Base-by-base conservation (phyloP, 2,888 invertebrate species). In the Drosophila emarginata region DNA sequence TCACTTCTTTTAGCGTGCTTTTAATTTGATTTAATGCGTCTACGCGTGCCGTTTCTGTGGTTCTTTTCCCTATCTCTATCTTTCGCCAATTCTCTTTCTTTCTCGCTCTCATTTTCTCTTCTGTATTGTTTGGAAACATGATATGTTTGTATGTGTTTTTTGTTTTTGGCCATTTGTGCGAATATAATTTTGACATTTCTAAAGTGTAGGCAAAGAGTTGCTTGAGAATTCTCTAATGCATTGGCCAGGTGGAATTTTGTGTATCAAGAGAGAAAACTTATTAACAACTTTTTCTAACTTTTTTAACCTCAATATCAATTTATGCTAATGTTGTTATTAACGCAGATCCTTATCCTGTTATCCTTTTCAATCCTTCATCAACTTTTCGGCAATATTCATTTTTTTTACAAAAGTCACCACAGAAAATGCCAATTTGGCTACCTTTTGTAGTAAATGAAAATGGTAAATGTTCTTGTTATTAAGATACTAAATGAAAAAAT, bases 21-120 rank as follows among this genome's bases (percentile, higher is more conserved):
- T 89, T 88, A 87, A 87, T 87, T 87, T 87, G 89, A 87, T 87
- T 88, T 88, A 87, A 87, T 83, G 84, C 75, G 80, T 83, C 86
- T 85, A 80, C 71, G 83, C 83, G 87, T 78, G 79, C 71, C 74
- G 64, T 70, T 54, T 68, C 76, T 66, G 56, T 62, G 64, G 32
- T 51, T 70, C 53, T 60, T 9, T 60, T 64, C 45, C 11, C 71
- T 37, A 66, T 5, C 45, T 39, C 28, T 50, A 21, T 9, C 52
- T 15, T 21, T 23, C 23, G 26, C 9, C 39, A 15, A 15, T 12
- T 14, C 23, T 53, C 37, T 11, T 9, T 39, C 21, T 37, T 56
- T 59, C 45, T 37, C 52, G 59, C 50, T 18, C 37, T 54, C n/a
- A n/a, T n/a, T n/a, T 32, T 45, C 15, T 37, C 32, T 40, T 58